Percentiles rank a stretch among this genome's conserved stretches.
Evolutionary conservation across 2,888 invertebrate species (phyloP).

Genomic region (Xylophagus ater): DNA sequence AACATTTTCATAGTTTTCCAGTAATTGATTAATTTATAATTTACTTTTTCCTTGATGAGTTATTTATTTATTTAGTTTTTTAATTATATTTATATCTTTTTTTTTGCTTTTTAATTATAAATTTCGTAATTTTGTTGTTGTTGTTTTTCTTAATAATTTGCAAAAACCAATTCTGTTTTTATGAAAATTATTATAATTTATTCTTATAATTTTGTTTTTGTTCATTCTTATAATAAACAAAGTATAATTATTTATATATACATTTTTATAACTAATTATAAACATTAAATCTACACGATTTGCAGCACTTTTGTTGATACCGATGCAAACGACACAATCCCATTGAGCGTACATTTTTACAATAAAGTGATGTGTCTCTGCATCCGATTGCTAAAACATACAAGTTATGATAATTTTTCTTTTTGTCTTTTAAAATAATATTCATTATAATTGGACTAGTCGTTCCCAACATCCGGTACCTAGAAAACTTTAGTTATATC

Average conservation of each 20-base stretch:
- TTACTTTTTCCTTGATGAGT: slow-evolving; percentile 8
- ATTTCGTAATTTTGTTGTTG: slow-evolving; percentile 3
- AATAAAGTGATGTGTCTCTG: slow-evolving; percentile 72
- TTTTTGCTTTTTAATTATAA: slow-evolving; percentile 6
- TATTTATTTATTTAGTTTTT: slow-evolving; percentile 6
- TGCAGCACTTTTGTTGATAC: slow-evolving; percentile 80
- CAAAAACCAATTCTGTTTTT: background rate
- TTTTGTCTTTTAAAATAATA: no score
- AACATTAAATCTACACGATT: slow-evolving; percentile 50
- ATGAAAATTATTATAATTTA: background rate
- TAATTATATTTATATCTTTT: slow-evolving; percentile 3
- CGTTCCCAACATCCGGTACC: no score
- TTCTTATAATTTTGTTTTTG: no score
- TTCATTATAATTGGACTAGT: no score
- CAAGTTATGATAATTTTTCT: no score
- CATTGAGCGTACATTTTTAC: slow-evolving; percentile 77
- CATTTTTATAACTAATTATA: slow-evolving; percentile 13
- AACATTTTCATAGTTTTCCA: slow-evolving; percentile 6
- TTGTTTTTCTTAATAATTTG: slow-evolving; percentile 4
- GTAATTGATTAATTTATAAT: slow-evolving; percentile 10
- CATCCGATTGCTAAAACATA: slow-evolving; percentile 52
- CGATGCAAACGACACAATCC: slow-evolving; percentile 76
- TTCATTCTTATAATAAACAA: slow-evolving; percentile 2
- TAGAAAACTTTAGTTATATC: no score
- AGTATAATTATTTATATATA: background rate